phyloP scores from a whole-genome alignment of 2,113 vertebrate species.

The Muntiacus muntjak region DNA sequence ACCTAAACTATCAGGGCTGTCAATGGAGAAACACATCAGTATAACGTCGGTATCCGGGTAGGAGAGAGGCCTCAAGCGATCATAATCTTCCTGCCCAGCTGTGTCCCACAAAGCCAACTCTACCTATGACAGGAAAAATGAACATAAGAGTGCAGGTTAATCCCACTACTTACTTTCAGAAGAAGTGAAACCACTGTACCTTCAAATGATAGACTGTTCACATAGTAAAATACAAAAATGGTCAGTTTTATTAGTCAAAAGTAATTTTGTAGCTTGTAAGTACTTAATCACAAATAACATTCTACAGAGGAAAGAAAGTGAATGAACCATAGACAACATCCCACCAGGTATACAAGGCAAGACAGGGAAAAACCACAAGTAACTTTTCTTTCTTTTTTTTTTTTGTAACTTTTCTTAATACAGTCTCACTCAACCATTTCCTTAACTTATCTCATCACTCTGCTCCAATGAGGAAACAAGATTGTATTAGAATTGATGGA shows the following conservation, averaged over 20 bases:
- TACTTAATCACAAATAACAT: neutral
- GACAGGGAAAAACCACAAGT: neutral
- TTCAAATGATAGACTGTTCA: neutral
- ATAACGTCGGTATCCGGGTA: slow-evolving; percentile 99
- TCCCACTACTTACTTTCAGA: neutral
- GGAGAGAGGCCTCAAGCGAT: slow-evolving; percentile 96
- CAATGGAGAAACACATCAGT: slow-evolving; percentile 99
- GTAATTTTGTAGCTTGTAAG: neutral
- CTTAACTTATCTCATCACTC: neutral
- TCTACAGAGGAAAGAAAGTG: neutral
- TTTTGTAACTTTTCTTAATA: neutral
- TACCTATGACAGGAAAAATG: slow-evolving; percentile 82
- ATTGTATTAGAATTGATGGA: neutral
- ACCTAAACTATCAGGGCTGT: slow-evolving; percentile 99
- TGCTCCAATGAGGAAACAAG: neutral
- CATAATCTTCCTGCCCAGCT: slow-evolving; percentile 98
- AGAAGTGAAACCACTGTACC: neutral
- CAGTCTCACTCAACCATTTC: neutral
- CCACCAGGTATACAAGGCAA: neutral
- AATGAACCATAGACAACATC: neutral
- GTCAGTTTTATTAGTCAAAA: neutral
- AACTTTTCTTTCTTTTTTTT: neutral
- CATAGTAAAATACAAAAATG: neutral
- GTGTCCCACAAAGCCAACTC: slow-evolving; percentile 99
- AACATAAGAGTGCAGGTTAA: neutral